Evolutionary conservation across 2,113 vertebrate species (phyloP).

Genomic region (Halcyon senegalensis): DNA sequence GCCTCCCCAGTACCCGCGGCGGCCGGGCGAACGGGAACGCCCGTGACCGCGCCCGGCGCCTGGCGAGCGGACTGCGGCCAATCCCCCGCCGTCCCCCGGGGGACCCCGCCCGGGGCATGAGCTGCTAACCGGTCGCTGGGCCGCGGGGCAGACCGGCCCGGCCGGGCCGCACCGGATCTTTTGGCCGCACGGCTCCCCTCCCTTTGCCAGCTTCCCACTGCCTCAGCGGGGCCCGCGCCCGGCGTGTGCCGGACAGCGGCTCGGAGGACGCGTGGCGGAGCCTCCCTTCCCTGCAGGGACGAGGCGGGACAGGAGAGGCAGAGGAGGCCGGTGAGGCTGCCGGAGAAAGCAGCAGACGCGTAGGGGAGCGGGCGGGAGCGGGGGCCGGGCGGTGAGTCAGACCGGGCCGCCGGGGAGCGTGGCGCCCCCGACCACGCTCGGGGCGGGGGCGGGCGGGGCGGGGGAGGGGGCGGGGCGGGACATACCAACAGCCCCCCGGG

Average conservation of each 20-base stretch:
- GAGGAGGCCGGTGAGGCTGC: too few species aligned
- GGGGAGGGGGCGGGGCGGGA: neutral
- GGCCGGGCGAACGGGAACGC: neutral
- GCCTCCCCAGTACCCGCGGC: neutral
- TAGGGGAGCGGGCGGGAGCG: too few species aligned
- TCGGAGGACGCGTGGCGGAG: neutral
- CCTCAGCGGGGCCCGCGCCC: neutral
- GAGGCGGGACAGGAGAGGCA: too few species aligned
- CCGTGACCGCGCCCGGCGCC: neutral
- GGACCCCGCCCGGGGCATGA: too few species aligned
- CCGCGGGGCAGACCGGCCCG: too few species aligned
- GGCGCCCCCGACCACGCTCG: neutral
- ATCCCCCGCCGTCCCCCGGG: too few species aligned
- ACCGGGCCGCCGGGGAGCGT: neutral
- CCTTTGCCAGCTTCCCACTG: neutral
- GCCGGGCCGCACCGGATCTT: neutral
- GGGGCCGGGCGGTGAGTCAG: rapidly evolving
- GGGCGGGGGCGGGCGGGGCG: neutral
- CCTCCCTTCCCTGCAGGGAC: neutral
- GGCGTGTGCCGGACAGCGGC: neutral
- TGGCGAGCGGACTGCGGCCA: neutral
- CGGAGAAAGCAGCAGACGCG: too few species aligned
- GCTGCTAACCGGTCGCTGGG: neutral
- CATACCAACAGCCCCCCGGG: conserved; percentile 7
- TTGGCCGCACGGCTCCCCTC: neutral